These are phyloP conservation scores for Pipistrellus nathusii DNA, from an alignment of 2,797 vertebrate genomes.

Conservation along the genomic window DNA sequence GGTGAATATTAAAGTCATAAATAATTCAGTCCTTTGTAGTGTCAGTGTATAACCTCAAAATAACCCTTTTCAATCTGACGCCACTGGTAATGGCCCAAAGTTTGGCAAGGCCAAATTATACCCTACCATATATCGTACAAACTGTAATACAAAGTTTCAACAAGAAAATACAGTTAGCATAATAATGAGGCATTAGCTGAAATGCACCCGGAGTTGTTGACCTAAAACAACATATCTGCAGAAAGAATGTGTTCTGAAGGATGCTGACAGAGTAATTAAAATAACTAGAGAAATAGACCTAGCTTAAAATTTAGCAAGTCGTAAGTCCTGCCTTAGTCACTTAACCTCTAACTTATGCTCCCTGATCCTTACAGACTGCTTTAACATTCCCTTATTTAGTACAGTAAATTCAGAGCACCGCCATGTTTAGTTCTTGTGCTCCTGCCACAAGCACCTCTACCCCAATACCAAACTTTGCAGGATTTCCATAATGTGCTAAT, in stretches of 20 bases:
- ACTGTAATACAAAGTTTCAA: slow-evolving; percentile 74
- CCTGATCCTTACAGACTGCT: slow-evolving; percentile 62
- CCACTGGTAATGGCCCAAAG: slow-evolving; percentile 77
- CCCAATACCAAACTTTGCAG: background rate
- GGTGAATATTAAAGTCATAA: slow-evolving; percentile 84
- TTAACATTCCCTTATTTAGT: slow-evolving; percentile 75
- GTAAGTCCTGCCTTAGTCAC: slow-evolving; percentile 77
- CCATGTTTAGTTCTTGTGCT: slow-evolving; percentile 57
- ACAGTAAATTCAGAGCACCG: slow-evolving; percentile 62
- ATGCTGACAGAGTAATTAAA: slow-evolving; percentile 82
- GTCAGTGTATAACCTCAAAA: slow-evolving; percentile 78
- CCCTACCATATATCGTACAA: slow-evolving; percentile 78
- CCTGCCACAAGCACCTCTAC: slow-evolving; percentile 31
- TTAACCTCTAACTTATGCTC: slow-evolving; percentile 78
- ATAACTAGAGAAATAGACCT: slow-evolving; percentile 73
- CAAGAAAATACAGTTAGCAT: slow-evolving; percentile 83
- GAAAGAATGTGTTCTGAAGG: slow-evolving; percentile 71
- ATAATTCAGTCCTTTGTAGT: slow-evolving; percentile 82
- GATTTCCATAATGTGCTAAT: slow-evolving; percentile 48
- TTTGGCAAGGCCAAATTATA: slow-evolving; percentile 78
- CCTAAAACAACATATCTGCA: slow-evolving; percentile 79
- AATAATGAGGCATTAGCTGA: slow-evolving; percentile 81
- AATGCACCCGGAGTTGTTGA: slow-evolving; percentile 80
- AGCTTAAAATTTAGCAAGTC: slow-evolving; percentile 74
- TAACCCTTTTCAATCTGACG: slow-evolving; percentile 80